A percentile compares a stretch with the other conserved stretches of the same genome.
phyloP scores from a whole-genome alignment of 2,113 vertebrate genomes.

The Sisor rabdophorus region DNA sequence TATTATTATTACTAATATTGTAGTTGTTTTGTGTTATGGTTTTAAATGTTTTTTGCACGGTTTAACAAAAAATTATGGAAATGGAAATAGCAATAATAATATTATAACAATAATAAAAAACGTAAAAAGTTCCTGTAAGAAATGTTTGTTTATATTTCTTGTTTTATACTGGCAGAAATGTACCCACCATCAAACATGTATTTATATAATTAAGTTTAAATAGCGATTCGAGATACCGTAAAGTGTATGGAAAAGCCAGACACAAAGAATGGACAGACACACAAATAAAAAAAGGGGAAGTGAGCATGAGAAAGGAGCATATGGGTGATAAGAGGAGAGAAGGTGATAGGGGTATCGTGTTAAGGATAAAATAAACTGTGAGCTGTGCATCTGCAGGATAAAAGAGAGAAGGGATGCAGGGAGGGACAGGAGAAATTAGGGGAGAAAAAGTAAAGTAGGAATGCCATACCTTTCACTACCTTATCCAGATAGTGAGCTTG shows the following conservation, averaged over 20 bases:
- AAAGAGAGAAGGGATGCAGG: conserved; percentile 19
- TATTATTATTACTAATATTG: not conserved
- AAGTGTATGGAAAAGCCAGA: not conserved
- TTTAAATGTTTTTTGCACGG: not conserved
- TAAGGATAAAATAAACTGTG: conserved; percentile 1
- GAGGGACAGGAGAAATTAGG: conserved; percentile 71
- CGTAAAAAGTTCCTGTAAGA: not conserved
- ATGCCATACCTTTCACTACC: conserved; percentile 99
- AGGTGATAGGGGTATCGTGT: not conserved
- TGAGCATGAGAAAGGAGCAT: not conserved
- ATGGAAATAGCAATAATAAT: too few species aligned
- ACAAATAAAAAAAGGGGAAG: not conserved
- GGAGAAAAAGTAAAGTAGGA: conserved; percentile 78
- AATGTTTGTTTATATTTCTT: not conserved
- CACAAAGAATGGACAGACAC: not conserved
- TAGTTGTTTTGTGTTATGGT: not conserved
- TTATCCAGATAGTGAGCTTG: conserved; percentile 99
- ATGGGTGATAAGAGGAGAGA: not conserved
- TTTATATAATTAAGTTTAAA: not conserved
- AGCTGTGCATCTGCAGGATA: conserved; percentile 20
- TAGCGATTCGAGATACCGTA: not conserved
- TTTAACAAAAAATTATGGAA: not conserved
- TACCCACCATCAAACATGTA: not conserved
- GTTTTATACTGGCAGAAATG: not conserved
- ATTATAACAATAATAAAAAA: not conserved